phyloP scores from a whole-genome alignment of 53 echinoderm and acorn worm species.

The Antedon mediterranea region DNA sequence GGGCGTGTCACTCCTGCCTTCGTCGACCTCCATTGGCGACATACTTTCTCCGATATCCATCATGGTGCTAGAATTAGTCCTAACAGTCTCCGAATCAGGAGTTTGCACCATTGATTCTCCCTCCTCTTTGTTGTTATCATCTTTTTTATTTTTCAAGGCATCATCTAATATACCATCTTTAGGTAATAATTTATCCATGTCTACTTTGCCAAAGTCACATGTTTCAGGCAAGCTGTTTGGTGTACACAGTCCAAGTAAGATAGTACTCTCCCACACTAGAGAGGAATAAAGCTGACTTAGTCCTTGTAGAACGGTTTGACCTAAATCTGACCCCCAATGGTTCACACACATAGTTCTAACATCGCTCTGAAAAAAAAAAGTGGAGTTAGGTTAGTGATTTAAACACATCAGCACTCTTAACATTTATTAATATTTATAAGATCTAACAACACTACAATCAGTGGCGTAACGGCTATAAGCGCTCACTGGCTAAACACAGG shows the following conservation, averaged over 20 bases:
- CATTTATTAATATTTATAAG: too few relatives aligned
- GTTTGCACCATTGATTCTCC: slow-evolving; percentile 2
- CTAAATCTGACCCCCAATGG: slow-evolving; percentile 94
- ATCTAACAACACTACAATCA: too few relatives aligned
- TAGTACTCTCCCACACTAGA: slow-evolving; percentile 96
- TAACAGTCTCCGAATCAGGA: slow-evolving; percentile 17
- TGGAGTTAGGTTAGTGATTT: too few relatives aligned
- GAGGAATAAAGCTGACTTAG: slow-evolving; percentile 93
- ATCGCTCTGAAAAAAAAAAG: slow-evolving; percentile 49
- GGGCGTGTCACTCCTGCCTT: neutral
- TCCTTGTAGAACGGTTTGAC: slow-evolving; percentile 70
- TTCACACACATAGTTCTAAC: slow-evolving; percentile 90
- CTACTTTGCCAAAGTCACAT: slow-evolving; percentile 81
- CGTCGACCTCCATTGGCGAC: slow-evolving; percentile 91
- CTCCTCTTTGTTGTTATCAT: neutral
- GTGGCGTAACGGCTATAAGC: too few relatives aligned
- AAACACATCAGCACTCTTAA: too few relatives aligned
- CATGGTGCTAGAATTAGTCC: slow-evolving; percentile 30
- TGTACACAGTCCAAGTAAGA: slow-evolving; percentile 82
- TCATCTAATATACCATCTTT: slow-evolving; percentile 51
- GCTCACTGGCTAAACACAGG: too few relatives aligned
- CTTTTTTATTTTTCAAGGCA: slow-evolving; percentile 6
- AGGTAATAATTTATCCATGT: slow-evolving; percentile 75
- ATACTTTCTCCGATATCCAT: slow-evolving; percentile 73
- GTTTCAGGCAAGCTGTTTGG: slow-evolving; percentile 82